Evolutionary conservation across 2,113 vertebrate species (phyloP).

Genomic region (Illadopsis cleaveri): DNA sequence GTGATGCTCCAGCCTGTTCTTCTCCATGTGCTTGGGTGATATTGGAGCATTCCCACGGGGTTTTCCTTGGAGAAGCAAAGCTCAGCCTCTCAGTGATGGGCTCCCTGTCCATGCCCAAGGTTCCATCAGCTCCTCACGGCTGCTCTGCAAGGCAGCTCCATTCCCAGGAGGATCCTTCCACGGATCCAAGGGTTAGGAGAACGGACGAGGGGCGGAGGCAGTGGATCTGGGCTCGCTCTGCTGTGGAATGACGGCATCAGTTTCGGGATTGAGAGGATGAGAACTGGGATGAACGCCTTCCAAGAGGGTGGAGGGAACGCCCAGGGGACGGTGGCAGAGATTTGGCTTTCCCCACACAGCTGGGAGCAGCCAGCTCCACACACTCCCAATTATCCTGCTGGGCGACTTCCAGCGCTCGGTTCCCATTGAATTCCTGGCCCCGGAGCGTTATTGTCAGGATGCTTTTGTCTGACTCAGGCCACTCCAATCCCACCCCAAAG

Average conservation of each 20-base stretch:
- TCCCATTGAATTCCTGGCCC: constrained; percentile 9
- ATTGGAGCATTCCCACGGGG: background rate
- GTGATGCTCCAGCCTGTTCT: background rate
- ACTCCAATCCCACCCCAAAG: background rate
- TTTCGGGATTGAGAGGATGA: background rate
- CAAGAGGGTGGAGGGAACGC: background rate
- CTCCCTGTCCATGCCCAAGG: background rate
- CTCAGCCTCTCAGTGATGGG: accelerated
- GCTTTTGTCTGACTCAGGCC: constrained; percentile 22
- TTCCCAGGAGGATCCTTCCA: background rate
- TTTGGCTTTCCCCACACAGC: constrained; percentile 1
- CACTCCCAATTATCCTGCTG: background rate
- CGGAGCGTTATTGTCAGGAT: background rate
- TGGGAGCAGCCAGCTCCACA: background rate
- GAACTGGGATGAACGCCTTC: background rate
- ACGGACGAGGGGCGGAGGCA: background rate
- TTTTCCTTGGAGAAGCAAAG: background rate
- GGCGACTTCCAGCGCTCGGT: background rate
- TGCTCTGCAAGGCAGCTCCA: background rate
- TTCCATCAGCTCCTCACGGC: background rate
- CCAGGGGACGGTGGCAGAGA: background rate
- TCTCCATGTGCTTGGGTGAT: accelerated
- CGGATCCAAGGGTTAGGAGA: accelerated
- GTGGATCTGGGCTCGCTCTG: background rate
- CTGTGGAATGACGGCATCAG: background rate